Evolutionary conservation across 2,888 invertebrate species (phyloP), one percentile per base, ranked within the genome.

Genomic region (Hyppa rectilinea): DNA sequence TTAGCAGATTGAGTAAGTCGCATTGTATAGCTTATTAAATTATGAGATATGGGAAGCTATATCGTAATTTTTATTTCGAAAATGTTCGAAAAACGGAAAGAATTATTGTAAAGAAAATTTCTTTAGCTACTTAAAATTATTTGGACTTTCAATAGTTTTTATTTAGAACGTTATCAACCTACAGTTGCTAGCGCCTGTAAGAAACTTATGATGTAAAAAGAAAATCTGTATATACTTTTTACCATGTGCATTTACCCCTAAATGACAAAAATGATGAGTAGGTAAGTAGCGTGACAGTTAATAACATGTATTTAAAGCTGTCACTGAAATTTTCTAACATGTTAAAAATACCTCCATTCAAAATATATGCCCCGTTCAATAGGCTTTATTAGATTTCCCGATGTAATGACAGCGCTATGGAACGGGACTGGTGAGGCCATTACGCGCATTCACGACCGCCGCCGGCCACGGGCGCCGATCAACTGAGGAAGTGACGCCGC

Each of bases 391-490:
- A 75, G 67, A 84, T 84, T 81, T 75, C 75, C 67, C 79, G 83
- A 76, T 85, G 62, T 84, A 84, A 80, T 77, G 83, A 78, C 87
- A 81, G 71, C 71, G 65, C 76, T 58, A 63, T 85, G 79, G 86
- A 89, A 90, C 90, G 92, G 90, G 89, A 90, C 88, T 87, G 81
- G 84, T 88, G 88, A 91, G 88, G 89, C 91, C 90, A 94, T 94
- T 94, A 93, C 87, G 84, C 83, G 82, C 85, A 87, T 85, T 87
- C 94, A 95, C 94, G 93, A 94, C 93, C 89, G 92, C 90, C 92
- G 85, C 88, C 85, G 91, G 93, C 93, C 86, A 86, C 90, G 85
- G 89, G 86, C 90, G 88, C 85, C 90, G 90, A 87, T 89, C 91
- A 90, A 93, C 93, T 94, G 93, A 92, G 91, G 92, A 92, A 92